Conservation (phyloP, 2,113 vertebrate genomes). For the Prolemur simus region DNA sequence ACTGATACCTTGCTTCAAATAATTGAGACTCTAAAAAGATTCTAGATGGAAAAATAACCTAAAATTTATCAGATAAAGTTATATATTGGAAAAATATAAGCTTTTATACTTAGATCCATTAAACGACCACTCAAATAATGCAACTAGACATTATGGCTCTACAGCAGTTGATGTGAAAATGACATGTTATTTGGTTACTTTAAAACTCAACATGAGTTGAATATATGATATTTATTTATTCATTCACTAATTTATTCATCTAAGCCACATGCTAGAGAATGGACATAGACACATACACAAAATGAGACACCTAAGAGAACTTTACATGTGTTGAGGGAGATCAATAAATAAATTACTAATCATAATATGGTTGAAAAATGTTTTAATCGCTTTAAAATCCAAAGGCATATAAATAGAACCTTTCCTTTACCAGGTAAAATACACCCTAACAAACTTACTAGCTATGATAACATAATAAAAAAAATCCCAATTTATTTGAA, state of each 20-base stretch:
- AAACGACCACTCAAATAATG: not conserved
- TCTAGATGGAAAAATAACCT: not conserved
- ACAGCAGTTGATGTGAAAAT: not conserved
- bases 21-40: not conserved
- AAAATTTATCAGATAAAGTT: not conserved
- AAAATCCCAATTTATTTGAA: not conserved
- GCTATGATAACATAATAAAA: not conserved
- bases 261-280: not conserved
- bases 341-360: not conserved
- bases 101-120: not conserved
- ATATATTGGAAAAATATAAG: not conserved
- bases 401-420: not conserved
- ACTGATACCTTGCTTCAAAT: not conserved
- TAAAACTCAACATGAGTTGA: not conserved
- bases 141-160: not conserved
- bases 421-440: not conserved
- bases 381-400: not conserved
- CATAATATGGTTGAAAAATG: not conserved
- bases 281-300: not conserved
- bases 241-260: not conserved
- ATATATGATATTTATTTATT: not conserved
- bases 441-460: not conserved
- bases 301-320: not conserved
- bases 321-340: not conserved
- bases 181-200: not conserved